Evolutionary conservation across 2,888 invertebrate species (phyloP), one percentile per base, ranked within the genome.

Genomic region (Anorthoa munda): DNA sequence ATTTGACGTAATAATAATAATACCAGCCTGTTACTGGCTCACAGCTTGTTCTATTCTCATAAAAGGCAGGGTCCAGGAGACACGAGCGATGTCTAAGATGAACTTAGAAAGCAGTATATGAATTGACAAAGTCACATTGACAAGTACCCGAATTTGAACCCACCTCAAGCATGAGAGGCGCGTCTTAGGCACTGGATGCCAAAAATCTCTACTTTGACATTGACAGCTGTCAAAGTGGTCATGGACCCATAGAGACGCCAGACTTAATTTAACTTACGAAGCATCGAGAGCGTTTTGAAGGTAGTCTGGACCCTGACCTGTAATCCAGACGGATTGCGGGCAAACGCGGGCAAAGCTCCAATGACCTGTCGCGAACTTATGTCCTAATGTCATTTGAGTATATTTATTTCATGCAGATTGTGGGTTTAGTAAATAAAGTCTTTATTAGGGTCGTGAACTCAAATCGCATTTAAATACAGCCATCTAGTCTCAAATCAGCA

Each of bases 291-390:
- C 86, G 56, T 58, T 60, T 12, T 66, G n/a, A 68, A 82, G 82
- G 82, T 73, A 73, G 86, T 85, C 86, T 85, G 82, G 71, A 51
- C 56, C 65, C 9, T 63, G 86, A 74, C 83, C 83, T 63, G 31
- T 18, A 50, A 45, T 46, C 39, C 66, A 79, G 46, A 50, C 56
- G n/a, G 77, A 55, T 74, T 53, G 51, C 31, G 80, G 72, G 61
- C 72, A 55, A 39, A 31, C 9, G 51, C 31, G 74, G 72, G 58
- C 63, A 72, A 58, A 26, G 80, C 26, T 51, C 61, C 50, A 31
- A 13, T 79, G 61, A 66, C 48, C 78, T 23, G 48, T 17, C 18
- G 11, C 17, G 53, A 51, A 77, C 45, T 81, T 46, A 12, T 51
- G 61, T 56, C 59, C 12, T 50, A 50, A 68, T 55, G 82, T 21